Percentiles rank a stretch among this genome's conserved stretches.
Evolutionary conservation across 2,888 invertebrate species (phyloP).

Genomic region (Deilephila elpenor): DNA sequence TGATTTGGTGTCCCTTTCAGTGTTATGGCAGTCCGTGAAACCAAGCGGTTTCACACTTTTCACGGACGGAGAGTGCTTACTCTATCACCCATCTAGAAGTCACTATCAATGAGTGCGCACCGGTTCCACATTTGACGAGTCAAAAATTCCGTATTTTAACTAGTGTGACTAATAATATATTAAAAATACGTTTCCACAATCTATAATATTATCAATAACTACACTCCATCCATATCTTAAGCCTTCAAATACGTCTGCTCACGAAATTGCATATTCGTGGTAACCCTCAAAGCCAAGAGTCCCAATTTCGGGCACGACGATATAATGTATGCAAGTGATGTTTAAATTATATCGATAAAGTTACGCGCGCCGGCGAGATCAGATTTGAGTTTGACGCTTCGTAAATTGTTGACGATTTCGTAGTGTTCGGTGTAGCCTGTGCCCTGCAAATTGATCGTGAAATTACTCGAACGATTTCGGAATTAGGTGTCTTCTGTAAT

Average conservation of each 20-base stretch:
- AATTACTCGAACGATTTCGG: background rate
- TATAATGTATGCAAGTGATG: constrained; percentile 31
- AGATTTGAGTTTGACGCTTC: constrained; percentile 19
- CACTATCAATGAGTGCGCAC: too few relatives aligned
- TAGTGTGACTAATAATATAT: too few relatives aligned
- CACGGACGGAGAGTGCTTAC: too few relatives aligned
- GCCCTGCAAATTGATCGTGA: background rate
- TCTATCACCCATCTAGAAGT: too few relatives aligned
- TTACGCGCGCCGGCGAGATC: constrained; percentile 8
- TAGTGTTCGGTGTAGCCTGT: background rate
- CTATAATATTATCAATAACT: too few relatives aligned
- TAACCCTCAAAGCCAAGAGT: constrained; percentile 14
- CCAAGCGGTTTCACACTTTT: too few relatives aligned
- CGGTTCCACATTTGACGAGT: too few relatives aligned
- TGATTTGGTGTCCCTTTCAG: too few relatives aligned
- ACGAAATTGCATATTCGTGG: constrained; percentile 6
- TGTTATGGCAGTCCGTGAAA: too few relatives aligned
- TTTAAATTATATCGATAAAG: constrained; percentile 32
- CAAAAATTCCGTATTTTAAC: too few relatives aligned
- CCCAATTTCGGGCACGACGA: constrained; percentile 22
- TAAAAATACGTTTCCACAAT: too few relatives aligned
- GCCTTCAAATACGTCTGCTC: background rate
- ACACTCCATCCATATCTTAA: background rate
- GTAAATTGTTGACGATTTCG: constrained; percentile 12
- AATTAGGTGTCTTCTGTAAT: constrained; percentile 2